Evolutionary conservation across 92 coral and sea anemone species (phyloP), one percentile per base, ranked within the genome.

Genomic region (Zoanthus sociatus): DNA sequence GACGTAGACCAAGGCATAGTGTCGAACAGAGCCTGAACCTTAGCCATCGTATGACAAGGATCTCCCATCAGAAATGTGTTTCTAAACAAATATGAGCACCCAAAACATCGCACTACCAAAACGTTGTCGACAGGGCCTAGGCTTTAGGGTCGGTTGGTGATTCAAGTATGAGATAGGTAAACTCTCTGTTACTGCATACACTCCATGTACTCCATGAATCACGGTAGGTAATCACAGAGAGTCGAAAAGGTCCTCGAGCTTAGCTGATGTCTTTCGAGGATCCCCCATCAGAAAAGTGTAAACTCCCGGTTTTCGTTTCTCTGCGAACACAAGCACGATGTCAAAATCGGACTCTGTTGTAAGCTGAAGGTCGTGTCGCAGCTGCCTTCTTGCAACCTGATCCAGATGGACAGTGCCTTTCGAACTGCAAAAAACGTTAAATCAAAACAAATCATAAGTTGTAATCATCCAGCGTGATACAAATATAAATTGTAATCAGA

Each of bases 261-360:
- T 90, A 33, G 94, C 91, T 20, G 79, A 95, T 17, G 93, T 83
- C 58, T 91, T 93, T 31, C 92, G 89, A 7, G 96, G 98, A 76
- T 95, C 98, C 33, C 98, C 99, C 94, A 90, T 92, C 33, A 93
- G 76, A 76, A 94, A 97, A n/a, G 92, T 88, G 86, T 93, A 95
- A 26, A 97, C 77, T 30, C 98, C 96, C 13, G 97, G 95, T 85
- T 96, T 92, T 77, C 90, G 94, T 82, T 97, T 97, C 91, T 97
- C 99, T 3, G 99, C 99, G n/a, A 89, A 87, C 15, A 91, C 92
- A 15, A 97, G 84, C 42, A 95, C 95, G 53, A 97, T 95, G 72
- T 82, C 87, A 88, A 92, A 93, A 58, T 97, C 99, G 12, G 95
- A 96, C 61, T 95, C 99, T 6, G 98, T 97, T 26, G 92, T 90